Evolutionary conservation across 2,888 invertebrate species (phyloP).

Genomic region (Disparrhopalites patrizii): DNA sequence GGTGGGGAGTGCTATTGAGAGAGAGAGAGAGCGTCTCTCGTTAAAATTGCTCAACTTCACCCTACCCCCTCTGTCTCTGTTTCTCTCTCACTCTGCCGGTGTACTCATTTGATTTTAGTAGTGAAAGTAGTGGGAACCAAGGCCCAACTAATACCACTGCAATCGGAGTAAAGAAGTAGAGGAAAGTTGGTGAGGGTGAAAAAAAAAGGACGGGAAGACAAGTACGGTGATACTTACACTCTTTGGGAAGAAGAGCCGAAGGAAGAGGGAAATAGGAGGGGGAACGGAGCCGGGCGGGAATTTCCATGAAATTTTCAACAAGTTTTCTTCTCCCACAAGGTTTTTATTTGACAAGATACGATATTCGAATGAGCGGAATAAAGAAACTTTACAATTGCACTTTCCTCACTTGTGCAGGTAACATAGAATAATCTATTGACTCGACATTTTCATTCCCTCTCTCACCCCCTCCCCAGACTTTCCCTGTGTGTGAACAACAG

Average conservation of each 20-base stretch:
- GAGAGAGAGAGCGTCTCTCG: not conserved
- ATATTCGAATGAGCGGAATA: constrained; percentile 1
- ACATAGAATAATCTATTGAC: constrained; percentile 21
- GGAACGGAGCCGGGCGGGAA: not conserved
- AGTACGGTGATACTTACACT: no score
- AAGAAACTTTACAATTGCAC: constrained; percentile 1
- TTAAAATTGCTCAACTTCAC: not conserved
- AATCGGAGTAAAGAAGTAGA: no score
- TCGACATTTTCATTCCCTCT: constrained; percentile 11
- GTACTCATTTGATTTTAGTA: constrained; percentile 5
- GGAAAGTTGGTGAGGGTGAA: no score
- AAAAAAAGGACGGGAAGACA: no score
- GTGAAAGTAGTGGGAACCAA: no score
- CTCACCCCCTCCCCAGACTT: not conserved
- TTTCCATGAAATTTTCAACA: constrained; percentile 18
- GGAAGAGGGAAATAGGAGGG: no score
- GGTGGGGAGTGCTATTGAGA: no score
- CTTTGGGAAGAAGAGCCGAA: no score
- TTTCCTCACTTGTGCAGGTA: constrained; percentile 18
- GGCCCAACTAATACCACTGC: no score
- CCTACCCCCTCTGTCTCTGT: no score
- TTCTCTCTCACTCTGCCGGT: no score
- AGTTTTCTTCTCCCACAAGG: not conserved
- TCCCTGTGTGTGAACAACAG: not conserved
- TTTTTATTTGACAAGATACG: not conserved